Conservation (phyloP, 2,888 invertebrate species). For the Protophormia terraenovae region DNA sequence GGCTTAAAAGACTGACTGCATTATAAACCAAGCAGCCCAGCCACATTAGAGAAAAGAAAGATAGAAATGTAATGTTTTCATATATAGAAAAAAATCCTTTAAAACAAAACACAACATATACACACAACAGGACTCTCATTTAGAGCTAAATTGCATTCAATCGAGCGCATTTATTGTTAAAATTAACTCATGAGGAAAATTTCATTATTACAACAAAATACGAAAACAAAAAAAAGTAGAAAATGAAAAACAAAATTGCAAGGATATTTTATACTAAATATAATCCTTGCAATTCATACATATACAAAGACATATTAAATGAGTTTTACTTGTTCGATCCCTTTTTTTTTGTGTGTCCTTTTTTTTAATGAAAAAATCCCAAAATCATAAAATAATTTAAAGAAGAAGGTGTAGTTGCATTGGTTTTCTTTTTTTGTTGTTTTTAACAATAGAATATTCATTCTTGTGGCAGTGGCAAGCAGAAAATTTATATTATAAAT, state of each 20-base stretch:
- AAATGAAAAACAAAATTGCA: constrained; percentile 19
- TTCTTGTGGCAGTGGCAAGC: constrained; percentile 26
- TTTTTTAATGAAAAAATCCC: not conserved
- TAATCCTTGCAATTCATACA: constrained; percentile 55
- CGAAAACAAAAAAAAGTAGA: not conserved
- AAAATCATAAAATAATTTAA: constrained; percentile 51
- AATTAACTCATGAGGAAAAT: constrained; percentile 81
- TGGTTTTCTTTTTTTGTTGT: constrained; percentile 4
- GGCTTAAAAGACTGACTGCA: constrained; percentile 73
- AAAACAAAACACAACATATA: constrained; percentile 12
- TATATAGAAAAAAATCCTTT: not conserved
- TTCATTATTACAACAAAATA: constrained; percentile 77
- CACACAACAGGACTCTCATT: constrained; percentile 67
- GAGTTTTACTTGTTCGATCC: constrained; percentile 57
- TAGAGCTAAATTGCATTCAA: constrained; percentile 78
- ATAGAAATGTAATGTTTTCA: not conserved
- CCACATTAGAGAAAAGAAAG: constrained; percentile 48
- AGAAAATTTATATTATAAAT: constrained; percentile 38
- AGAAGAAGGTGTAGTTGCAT: constrained; percentile 42
- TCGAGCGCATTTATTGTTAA: constrained; percentile 80
- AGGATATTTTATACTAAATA: constrained; percentile 26
- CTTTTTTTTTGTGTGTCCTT: constrained; percentile 32
- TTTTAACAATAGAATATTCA: constrained; percentile 53
- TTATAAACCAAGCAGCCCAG: constrained; percentile 35
- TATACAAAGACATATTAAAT: constrained; percentile 44